Evolutionary conservation across 2,113 vertebrate genomes (phyloP).

Genomic region (Anarrhichthys ocellatus): DNA sequence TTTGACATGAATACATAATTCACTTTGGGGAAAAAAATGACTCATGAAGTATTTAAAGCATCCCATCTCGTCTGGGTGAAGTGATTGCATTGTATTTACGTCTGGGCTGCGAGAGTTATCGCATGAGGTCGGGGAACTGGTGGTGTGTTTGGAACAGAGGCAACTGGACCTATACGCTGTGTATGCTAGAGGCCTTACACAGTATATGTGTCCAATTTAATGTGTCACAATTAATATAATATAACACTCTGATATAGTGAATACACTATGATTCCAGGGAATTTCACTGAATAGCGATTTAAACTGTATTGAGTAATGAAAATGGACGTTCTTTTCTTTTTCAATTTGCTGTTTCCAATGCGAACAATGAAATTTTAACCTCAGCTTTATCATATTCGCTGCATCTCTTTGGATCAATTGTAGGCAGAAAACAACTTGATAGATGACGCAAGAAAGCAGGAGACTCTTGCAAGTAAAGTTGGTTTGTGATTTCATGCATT

Average conservation of each 20-base stretch:
- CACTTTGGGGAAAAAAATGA: conserved; percentile 45
- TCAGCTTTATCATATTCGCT: not conserved
- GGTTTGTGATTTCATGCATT: conserved; percentile 44
- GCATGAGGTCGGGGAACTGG: not conserved
- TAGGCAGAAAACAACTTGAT: not conserved
- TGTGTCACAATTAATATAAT: not conserved
- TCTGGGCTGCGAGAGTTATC: not conserved
- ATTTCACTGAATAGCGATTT: not conserved
- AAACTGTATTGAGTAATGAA: not conserved
- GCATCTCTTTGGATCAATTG: not conserved
- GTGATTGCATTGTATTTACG: conserved; percentile 43
- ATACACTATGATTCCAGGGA: not conserved
- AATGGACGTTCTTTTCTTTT: not conserved
- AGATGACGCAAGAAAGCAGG: not conserved
- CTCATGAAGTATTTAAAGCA: conserved; percentile 48
- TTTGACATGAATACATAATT: conserved; percentile 60
- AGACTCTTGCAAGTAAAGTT: not conserved
- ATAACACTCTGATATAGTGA: not conserved
- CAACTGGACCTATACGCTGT: not conserved
- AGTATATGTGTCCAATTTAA: not conserved
- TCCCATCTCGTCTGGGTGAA: conserved; percentile 26
- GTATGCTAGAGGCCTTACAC: not conserved
- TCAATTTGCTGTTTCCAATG: not conserved
- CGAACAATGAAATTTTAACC: not conserved
- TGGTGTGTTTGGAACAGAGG: not conserved